Percentiles rank a stretch among this genome's conserved stretches.
phyloP scores from a whole-genome alignment of 2,888 invertebrate species.

The Sinhomidia bicolor region DNA sequence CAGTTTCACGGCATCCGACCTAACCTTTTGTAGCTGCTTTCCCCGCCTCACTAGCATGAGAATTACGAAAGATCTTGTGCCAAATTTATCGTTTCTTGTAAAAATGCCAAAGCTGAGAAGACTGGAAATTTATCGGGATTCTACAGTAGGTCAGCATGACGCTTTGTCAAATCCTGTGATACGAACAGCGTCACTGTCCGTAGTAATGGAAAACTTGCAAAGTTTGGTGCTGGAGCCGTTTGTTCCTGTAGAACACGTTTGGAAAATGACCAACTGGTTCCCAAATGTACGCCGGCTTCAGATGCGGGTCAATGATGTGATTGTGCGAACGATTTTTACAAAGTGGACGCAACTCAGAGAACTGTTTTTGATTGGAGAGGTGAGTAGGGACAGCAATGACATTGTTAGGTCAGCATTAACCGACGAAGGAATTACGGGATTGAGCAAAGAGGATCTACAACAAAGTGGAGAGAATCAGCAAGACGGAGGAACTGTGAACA shows the following conservation, averaged over 20 bases:
- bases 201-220: neutral
- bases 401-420: conserved; percentile 61
- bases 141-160: conserved; percentile 58
- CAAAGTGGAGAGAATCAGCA: too few relatives aligned
- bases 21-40: neutral
- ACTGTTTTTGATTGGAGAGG: conserved; percentile 63
- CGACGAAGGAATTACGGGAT: conserved; percentile 73
- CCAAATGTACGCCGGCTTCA: conserved; percentile 61
- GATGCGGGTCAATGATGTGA: conserved; percentile 62
- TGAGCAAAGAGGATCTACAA: conserved; percentile 51
- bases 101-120: conserved; percentile 45
- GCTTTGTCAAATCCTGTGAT: conserved; percentile 54
- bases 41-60: conserved; percentile 36
- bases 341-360: conserved; percentile 59
- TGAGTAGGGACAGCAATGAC: conserved; percentile 61
- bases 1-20: neutral
- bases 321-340: conserved; percentile 58
- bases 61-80: conserved; percentile 47
- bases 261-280: conserved; percentile 62
- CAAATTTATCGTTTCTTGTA: conserved; percentile 40
- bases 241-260: conserved; percentile 54
- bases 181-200: conserved; percentile 9
- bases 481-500: too few relatives aligned
- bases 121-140: conserved; percentile 59
- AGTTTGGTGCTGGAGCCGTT: conserved; percentile 51